These are phyloP conservation scores for Unio pictorum DNA, from an alignment of 2,888 invertebrate species.

Conservation along the genomic window DNA sequence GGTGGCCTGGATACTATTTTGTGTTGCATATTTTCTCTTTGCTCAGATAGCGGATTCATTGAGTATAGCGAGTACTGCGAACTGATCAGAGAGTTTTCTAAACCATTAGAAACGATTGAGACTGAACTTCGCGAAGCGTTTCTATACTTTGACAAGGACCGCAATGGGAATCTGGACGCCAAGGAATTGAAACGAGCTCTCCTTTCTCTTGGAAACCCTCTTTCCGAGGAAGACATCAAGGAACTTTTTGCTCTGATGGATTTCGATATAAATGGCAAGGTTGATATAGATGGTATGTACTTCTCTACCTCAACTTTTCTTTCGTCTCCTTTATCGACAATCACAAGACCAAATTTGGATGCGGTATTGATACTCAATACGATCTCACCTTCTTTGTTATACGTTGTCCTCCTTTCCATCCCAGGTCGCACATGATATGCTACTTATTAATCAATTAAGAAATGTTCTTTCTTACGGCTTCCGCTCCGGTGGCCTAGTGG, in stretches of 20 bases:
- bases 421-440: too few relatives aligned
- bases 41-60: conserved; percentile 17
- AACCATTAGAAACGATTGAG: conserved; percentile 22
- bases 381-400: too few relatives aligned
- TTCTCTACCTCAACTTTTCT: background rate
- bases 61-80: conserved; percentile 29
- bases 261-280: conserved; percentile 19
- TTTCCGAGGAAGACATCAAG: conserved; percentile 20
- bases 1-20: too few relatives aligned
- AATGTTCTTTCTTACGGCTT: too few relatives aligned
- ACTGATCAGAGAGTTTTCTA: conserved; percentile 19
- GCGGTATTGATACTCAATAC: too few relatives aligned
- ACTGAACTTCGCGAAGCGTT: conserved; percentile 37
- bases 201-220: conserved; percentile 26
- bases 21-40: background rate
- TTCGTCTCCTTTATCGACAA: too few relatives aligned
- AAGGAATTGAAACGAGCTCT: conserved; percentile 23
- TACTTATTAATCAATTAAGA: too few relatives aligned
- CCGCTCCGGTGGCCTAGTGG: too few relatives aligned
- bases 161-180: conserved; percentile 16
- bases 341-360: too few relatives aligned
- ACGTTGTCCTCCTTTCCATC: too few relatives aligned
- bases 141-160: conserved; percentile 10
- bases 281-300: conserved; percentile 28
- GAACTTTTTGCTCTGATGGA: conserved; percentile 30